These are phyloP conservation scores for Mormyrus proboscirostris DNA, from an alignment of 2,797 vertebrate species.

Conservation along the genomic window DNA sequence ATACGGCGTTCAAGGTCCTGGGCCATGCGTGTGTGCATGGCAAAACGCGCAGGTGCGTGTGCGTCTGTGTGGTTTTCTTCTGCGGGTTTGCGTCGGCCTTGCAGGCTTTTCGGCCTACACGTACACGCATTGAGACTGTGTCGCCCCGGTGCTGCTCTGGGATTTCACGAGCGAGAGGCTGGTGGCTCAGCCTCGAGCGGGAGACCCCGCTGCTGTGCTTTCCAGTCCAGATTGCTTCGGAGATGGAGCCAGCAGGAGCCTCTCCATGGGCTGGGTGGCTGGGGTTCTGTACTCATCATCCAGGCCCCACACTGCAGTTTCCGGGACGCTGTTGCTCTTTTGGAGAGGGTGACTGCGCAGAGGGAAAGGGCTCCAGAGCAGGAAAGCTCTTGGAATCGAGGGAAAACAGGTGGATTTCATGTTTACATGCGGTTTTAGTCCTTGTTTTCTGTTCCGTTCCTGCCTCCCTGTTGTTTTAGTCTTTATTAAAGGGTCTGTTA, in stretches of 20 bases:
- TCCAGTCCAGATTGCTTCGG: not conserved
- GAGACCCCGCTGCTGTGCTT: not conserved
- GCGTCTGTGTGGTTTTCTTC: not conserved
- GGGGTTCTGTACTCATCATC: not conserved
- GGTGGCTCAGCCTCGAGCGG: not conserved
- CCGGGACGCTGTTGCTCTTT: not conserved
- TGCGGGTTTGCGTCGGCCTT: constrained; percentile 19
- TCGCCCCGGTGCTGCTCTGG: not conserved
- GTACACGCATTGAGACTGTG: not conserved
- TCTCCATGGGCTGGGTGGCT: not conserved
- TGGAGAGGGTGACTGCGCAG: not conserved
- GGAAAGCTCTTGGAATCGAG: not conserved
- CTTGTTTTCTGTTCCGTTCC: not conserved
- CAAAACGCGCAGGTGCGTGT: not conserved
- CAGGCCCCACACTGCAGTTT: not conserved
- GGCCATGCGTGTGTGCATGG: constrained; percentile 13
- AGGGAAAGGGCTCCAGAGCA: not conserved
- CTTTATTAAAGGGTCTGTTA: not conserved
- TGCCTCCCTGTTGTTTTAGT: not conserved
- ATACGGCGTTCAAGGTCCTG: not conserved
- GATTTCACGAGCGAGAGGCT: not conserved
- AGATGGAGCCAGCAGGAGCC: not conserved
- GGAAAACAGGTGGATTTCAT: not conserved
- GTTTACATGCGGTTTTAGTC: not conserved
- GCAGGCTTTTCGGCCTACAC: not conserved